Evolutionary conservation across 1,140 invertebrate genomes (phyloP).

Genomic region (Adelges cooleyi): DNA sequence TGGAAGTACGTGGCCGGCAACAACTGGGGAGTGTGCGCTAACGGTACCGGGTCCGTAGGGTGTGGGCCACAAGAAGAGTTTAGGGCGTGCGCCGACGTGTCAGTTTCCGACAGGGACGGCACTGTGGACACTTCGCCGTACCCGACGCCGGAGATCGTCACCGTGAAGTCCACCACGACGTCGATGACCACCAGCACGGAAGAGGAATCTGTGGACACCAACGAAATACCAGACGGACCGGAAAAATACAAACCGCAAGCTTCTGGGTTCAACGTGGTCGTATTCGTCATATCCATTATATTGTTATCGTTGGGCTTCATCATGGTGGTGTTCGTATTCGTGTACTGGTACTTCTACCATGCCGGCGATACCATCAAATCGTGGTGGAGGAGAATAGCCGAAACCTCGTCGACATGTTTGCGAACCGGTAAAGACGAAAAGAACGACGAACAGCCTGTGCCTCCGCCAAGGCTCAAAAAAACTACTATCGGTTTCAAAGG

Average conservation of each 20-base stretch:
- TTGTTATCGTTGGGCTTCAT: slow-evolving; percentile 41
- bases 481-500: slow-evolving; percentile 22
- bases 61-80: slow-evolving; percentile 82
- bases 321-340: slow-evolving; percentile 38
- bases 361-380: slow-evolving; percentile 20
- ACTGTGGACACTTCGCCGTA: slow-evolving; percentile 36
- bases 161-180: slow-evolving; percentile 31
- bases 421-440: neutral
- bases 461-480: slow-evolving; percentile 29
- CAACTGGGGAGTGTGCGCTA: slow-evolving; percentile 62
- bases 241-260: slow-evolving; percentile 31
- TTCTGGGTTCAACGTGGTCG: slow-evolving; percentile 35
- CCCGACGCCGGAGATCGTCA: slow-evolving; percentile 21
- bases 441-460: slow-evolving; percentile 3
- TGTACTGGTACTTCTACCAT: slow-evolving; percentile 36
- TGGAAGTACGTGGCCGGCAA: slow-evolving; percentile 72
- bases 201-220: slow-evolving; percentile 30
- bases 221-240: slow-evolving; percentile 29
- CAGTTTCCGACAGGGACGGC: slow-evolving; percentile 46
- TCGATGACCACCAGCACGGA: slow-evolving; percentile 29
- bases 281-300: slow-evolving; percentile 39
- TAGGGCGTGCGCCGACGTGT: slow-evolving; percentile 69
- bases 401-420: slow-evolving; percentile 2
- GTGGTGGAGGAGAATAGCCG: slow-evolving; percentile 25
- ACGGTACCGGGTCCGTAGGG: slow-evolving; percentile 59